Evolutionary conservation across 2,113 vertebrate species (phyloP).

Genomic region (Ovibos moschatus): DNA sequence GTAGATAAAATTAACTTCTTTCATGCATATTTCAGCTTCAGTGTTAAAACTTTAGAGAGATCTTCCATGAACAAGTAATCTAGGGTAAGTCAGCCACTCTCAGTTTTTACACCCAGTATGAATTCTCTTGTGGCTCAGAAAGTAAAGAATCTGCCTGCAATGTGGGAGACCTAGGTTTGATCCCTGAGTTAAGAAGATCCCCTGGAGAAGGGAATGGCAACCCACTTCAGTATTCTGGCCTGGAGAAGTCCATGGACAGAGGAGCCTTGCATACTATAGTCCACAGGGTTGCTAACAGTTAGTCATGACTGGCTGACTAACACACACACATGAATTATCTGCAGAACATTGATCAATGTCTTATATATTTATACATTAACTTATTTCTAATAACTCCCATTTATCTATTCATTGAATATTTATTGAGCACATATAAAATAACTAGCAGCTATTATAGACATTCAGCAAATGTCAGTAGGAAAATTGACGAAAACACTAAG

Average conservation of each 20-base stretch:
- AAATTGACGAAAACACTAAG: not conserved
- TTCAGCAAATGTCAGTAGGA: not conserved
- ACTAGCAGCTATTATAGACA: not conserved
- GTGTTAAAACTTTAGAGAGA: not conserved
- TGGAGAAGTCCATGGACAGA: not conserved
- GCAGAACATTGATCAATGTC: not conserved
- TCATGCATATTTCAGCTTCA: not conserved
- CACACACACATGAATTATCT: not conserved
- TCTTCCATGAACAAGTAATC: not conserved
- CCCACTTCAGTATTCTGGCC: not conserved
- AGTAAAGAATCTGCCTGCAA: not conserved
- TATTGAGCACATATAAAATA: not conserved
- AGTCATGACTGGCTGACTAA: not conserved
- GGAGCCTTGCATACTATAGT: not conserved
- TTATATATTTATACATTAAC: not conserved
- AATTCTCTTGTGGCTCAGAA: not conserved
- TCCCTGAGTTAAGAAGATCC: not conserved
- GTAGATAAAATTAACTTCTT: not conserved
- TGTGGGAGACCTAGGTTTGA: not conserved
- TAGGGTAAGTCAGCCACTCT: not conserved
- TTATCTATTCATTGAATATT: not conserved
- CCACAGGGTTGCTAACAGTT: accelerated
- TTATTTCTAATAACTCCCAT: not conserved
- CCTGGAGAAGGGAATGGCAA: not conserved
- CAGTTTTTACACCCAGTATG: not conserved